Evolutionary conservation across 2,888 invertebrate species (phyloP).

Genomic region (Serripes groenlandicus): DNA sequence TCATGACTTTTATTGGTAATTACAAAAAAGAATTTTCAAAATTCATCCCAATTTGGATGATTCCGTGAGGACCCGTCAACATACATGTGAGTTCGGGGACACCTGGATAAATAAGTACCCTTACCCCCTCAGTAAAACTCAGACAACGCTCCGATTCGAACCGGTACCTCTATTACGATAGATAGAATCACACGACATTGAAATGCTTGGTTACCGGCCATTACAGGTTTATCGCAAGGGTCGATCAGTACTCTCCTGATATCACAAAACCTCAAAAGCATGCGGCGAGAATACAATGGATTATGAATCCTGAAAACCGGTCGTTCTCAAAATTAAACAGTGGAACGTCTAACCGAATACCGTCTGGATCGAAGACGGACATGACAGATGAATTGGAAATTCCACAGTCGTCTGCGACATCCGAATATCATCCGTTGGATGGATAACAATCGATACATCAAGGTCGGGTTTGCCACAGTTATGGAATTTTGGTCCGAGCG

Average conservation of each 20-base stretch:
- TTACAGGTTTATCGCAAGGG: slow-evolving; percentile 78
- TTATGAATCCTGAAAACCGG: slow-evolving; percentile 76
- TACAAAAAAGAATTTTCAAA: slow-evolving; percentile 13
- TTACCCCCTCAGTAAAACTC: slow-evolving; percentile 75
- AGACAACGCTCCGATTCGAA: slow-evolving; percentile 76
- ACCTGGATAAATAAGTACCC: slow-evolving; percentile 80
- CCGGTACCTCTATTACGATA: slow-evolving; percentile 79
- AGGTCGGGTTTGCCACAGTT: slow-evolving; percentile 76
- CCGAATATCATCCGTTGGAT: slow-evolving; percentile 78
- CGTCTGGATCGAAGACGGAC: slow-evolving; percentile 60
- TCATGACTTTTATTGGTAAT: slow-evolving; percentile 68
- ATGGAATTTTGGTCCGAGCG: slow-evolving; percentile 83
- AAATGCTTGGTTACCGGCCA: slow-evolving; percentile 77
- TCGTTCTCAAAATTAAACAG: slow-evolving; percentile 80
- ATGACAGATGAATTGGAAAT: slow-evolving; percentile 79
- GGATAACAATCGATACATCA: slow-evolving; percentile 73
- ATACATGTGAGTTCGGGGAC: slow-evolving; percentile 81
- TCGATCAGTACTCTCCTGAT: slow-evolving; percentile 76
- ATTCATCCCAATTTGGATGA: slow-evolving; percentile 25
- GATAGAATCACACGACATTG: slow-evolving; percentile 78
- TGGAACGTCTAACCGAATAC: slow-evolving; percentile 70
- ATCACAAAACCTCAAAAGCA: slow-evolving; percentile 76
- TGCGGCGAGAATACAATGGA: slow-evolving; percentile 65
- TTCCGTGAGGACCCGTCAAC: slow-evolving; percentile 62
- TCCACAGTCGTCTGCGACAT: slow-evolving; percentile 77